Evolutionary conservation across 1,140 invertebrate genomes (phyloP), one percentile per base, ranked within the genome.

Genomic region (Heterodera schachtii): DNA sequence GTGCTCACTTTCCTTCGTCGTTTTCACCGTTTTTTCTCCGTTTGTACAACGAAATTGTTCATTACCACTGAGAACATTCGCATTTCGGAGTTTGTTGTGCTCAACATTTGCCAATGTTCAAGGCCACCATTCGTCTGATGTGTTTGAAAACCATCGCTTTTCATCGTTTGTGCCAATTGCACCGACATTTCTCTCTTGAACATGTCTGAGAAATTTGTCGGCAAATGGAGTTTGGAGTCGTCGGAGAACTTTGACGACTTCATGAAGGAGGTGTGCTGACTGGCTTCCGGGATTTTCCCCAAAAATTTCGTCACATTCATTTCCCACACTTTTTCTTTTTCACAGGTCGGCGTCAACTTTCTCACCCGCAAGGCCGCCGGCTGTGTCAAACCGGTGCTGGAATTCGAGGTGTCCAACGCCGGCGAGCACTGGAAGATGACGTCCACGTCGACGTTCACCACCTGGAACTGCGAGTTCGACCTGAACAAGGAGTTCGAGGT

Each of bases 191-290:
- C 31, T 31, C 31, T 31, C 31, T 2, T 41, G 31, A 41, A 73
- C 11, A 73, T 73, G 31, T 13, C 71, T 1, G 31, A 73, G 44
- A 77, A 83, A 52, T 84, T 84, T 67, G 79, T 83, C 46, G 83
- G 83, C 47, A 83, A 86, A 19, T 84, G 84, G 84, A 84, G 85
- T n/a, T 31, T 84, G n/a, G 46, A 78, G 44, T 46, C 47, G 19
- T 77, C 82, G 3, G 83, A 84, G 3, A 78, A 78, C 60, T 84
- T 84, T 60, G 84, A 84, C 75, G 83, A 85, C n/a, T 84, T 85
- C 83, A 83, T 84, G 83, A 83, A 85, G 81, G 83, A 76, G n/a
- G 60, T 66, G n/a, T n/a, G n/a, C 31, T 31, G 31, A 31, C 31
- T 31, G 31, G 31, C 31, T 31, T 31, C 31, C 31, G 31, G 31